A percentile compares a stretch with the other conserved stretches of the same genome.
Evolutionary conservation across 2,797 vertebrate genomes (phyloP).

Genomic region (Austrolebias charrua): DNA sequence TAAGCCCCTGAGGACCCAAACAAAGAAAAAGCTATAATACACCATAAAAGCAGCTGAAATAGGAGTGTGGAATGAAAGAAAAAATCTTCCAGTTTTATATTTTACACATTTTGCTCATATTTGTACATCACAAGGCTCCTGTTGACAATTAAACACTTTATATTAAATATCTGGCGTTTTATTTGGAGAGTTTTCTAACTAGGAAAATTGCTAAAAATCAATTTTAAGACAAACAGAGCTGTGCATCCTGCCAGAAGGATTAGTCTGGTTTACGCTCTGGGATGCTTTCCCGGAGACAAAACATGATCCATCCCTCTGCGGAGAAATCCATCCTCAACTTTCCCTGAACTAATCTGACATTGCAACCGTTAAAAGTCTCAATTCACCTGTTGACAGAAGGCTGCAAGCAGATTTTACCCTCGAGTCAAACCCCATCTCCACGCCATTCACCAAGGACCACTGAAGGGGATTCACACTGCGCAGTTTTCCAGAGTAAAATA

Average conservation of each 20-base stretch:
- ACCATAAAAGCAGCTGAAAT: conserved; percentile 45
- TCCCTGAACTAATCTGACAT: conserved; percentile 61
- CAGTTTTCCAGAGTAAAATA: conserved; percentile 36
- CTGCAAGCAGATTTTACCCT: conserved; percentile 45
- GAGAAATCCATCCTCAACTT: conserved; percentile 44
- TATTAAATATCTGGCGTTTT: conserved; percentile 15
- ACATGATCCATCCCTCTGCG: conserved; percentile 36
- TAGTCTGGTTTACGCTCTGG: conserved; percentile 33
- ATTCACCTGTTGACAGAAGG: conserved; percentile 61
- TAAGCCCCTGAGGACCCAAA: conserved; percentile 55
- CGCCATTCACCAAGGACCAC: conserved; percentile 43
- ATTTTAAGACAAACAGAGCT: conserved; percentile 44
- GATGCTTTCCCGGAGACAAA: conserved; percentile 55
- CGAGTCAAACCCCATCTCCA: conserved; percentile 32
- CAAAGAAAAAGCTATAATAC: conserved; percentile 56
- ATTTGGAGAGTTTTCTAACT: conserved; percentile 10
- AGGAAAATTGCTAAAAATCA: conserved; percentile 17
- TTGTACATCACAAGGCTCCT: conserved; percentile 11
- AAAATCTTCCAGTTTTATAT: conserved; percentile 44
- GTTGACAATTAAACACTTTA: conserved; percentile 54
- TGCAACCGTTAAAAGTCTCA: conserved; percentile 50
- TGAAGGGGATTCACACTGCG: conserved; percentile 48
- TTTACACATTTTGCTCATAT: conserved; percentile 27
- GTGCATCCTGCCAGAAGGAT: conserved; percentile 48
- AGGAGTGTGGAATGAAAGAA: conserved; percentile 30